Evolutionary conservation across 2,888 invertebrate genomes (phyloP), one percentile per base, ranked within the genome.

Genomic region (Patella depressa): DNA sequence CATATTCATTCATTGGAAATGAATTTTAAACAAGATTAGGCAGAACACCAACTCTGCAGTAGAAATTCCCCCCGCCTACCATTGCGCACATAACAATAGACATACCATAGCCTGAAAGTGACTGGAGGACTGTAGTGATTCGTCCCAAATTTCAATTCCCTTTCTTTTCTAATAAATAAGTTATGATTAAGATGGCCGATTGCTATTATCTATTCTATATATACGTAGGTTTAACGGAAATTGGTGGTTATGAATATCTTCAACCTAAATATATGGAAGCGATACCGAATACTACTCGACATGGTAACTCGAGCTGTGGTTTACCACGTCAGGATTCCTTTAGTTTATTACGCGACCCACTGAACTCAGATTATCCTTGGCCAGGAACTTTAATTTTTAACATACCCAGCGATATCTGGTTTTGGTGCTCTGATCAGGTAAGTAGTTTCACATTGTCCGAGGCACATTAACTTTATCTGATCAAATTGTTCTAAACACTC

Each of bases 371-470:
- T 71, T 82, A 78, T 57, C 82, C 82, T 3, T 82, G 82, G 82
- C 77, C 77, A 12, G 80, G 80, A 9, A 80, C 79, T 11, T 54
- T 79, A 14, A 76, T 82, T 55, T 77, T 79, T 71, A 79, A 79
- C 70, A 78, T 75, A n/a, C 73, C 78, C 29, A 55, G 76, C 15
- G 80, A 78, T 73, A 77, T 82, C 70, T 80, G 78, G 79, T 79
- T 80, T 74, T 82, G 82, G 82, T 82, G 82, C 17, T 78, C 79
- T 4, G 82, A 82, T 57, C 82, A 82, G 82, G 82, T 65, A 19
- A 3, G 9, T 24, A 9, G 45, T 5, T 34, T 34, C 29, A 29
- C 29, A 29, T 29, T 29, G 3, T 29, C 1, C 29, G 29, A 29
- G 29, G 34, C 34, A 5, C 34, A 45, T 45, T 5, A 45, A 45